These are phyloP conservation scores for Felis catus DNA, from an alignment of 2,113 vertebrate species.

Conservation along the genomic window DNA sequence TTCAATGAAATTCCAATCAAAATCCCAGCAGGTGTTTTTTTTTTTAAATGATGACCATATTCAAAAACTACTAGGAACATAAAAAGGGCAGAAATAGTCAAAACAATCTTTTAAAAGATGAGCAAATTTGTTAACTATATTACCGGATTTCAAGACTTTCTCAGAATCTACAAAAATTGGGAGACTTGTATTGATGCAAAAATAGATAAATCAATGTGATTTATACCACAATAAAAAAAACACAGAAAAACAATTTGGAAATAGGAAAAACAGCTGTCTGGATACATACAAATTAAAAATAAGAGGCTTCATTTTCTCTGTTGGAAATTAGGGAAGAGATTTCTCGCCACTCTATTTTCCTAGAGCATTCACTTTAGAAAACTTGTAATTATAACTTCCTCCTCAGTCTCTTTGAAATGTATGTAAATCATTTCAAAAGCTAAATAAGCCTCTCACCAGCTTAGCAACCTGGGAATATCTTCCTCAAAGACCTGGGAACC, in stretches of 20 bases:
- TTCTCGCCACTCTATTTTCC: not conserved
- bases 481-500: not conserved
- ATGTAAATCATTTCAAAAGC: not conserved
- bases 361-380: not conserved
- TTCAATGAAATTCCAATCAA: not conserved
- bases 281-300: not conserved
- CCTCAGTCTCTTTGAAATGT: not conserved
- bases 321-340: not conserved
- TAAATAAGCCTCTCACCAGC: not conserved
- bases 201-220: not conserved
- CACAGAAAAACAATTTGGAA: not conserved
- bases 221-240: not conserved
- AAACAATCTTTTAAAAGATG: not conserved
- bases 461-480: not conserved
- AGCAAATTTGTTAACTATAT: not conserved
- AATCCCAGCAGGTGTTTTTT: not conserved
- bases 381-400: conserved; percentile 6
- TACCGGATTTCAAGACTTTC: not conserved
- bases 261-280: not conserved
- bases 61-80: conserved; percentile 10
- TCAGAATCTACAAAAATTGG: not conserved
- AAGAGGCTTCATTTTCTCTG: not conserved
- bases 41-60: not conserved
- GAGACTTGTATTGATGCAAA: not conserved
- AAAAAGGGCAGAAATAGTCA: not conserved